These are phyloP conservation scores for Synchiropus splendidus DNA, from an alignment of 2,113 vertebrate genomes.

Conservation along the genomic window DNA sequence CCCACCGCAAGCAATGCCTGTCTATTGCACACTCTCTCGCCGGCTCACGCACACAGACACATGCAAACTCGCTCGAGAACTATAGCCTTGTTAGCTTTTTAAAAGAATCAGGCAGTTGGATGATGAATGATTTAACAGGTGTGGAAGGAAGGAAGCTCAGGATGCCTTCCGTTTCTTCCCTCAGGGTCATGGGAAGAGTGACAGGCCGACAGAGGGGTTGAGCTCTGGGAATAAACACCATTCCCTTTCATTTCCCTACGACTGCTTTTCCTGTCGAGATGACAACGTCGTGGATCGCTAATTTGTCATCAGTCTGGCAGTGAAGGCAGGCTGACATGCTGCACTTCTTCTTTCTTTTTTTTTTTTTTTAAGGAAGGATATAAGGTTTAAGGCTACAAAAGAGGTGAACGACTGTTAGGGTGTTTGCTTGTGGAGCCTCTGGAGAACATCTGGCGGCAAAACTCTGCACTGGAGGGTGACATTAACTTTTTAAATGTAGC, in stretches of 20 bases:
- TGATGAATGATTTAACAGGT: slow-evolving; percentile 71
- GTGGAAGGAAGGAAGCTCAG: slow-evolving; percentile 57
- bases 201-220: slow-evolving; percentile 62
- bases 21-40: slow-evolving; percentile 12
- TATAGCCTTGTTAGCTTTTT: slow-evolving; percentile 63
- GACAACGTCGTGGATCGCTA: slow-evolving; percentile 45
- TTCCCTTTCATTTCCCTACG: slow-evolving; percentile 63
- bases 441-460: too few relatives aligned
- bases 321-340: too few relatives aligned
- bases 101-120: slow-evolving; percentile 70
- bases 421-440: too few relatives aligned
- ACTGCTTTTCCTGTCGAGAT: slow-evolving; percentile 54
- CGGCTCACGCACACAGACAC: too few relatives aligned
- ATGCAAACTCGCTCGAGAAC: too few relatives aligned
- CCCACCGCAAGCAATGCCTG: slow-evolving; percentile 48
- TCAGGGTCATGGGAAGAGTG: slow-evolving; percentile 52
- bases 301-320: slow-evolving; percentile 44
- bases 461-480: too few relatives aligned
- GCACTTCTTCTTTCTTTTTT: too few relatives aligned
- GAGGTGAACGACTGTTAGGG: too few relatives aligned
- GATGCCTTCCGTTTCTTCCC: slow-evolving; percentile 58
- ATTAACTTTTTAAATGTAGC: too few relatives aligned
- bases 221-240: slow-evolving; percentile 66
- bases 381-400: too few relatives aligned
- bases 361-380: too few relatives aligned